These are phyloP conservation scores for Pseudopodoces humilis DNA, from an alignment of 2,113 vertebrate genomes.

Conservation along the genomic window DNA sequence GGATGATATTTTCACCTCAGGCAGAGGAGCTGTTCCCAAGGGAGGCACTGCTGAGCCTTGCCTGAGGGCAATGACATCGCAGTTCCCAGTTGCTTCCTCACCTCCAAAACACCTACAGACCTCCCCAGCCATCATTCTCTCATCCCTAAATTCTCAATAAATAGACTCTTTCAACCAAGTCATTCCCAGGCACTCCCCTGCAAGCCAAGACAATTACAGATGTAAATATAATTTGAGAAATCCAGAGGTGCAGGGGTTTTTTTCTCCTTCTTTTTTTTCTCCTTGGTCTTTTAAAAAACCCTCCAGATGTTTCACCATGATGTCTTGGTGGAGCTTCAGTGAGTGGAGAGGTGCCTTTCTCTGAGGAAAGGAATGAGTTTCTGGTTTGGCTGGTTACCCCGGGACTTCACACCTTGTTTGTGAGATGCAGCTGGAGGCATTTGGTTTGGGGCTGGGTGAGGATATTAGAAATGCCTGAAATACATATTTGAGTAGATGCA, in stretches of 20 bases:
- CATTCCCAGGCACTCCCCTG: not conserved
- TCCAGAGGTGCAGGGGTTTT: not conserved
- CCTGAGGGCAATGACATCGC: not conserved
- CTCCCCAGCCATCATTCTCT: not conserved
- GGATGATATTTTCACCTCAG: fast-evolving
- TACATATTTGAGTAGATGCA: slow-evolving; percentile 10
- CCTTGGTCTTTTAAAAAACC: not conserved
- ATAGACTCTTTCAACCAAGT: not conserved
- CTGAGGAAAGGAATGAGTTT: not conserved
- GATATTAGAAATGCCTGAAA: slow-evolving; percentile 50
- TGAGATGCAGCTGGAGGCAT: not conserved
- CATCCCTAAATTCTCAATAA: not conserved
- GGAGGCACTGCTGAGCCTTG: not conserved
- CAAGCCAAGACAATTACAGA: not conserved
- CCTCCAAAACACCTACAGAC: not conserved
- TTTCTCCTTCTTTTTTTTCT: no score
- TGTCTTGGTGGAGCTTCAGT: not conserved
- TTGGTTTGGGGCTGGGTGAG: slow-evolving; percentile 47
- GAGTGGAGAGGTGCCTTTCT: not conserved
- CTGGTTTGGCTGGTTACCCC: not conserved
- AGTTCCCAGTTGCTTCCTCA: not conserved
- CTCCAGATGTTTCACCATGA: not conserved
- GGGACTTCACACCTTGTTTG: not conserved
- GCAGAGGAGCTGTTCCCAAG: not conserved
- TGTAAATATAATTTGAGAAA: not conserved